Conservation (phyloP, 2,888 invertebrate species). For the Aelia acuminata region DNA sequence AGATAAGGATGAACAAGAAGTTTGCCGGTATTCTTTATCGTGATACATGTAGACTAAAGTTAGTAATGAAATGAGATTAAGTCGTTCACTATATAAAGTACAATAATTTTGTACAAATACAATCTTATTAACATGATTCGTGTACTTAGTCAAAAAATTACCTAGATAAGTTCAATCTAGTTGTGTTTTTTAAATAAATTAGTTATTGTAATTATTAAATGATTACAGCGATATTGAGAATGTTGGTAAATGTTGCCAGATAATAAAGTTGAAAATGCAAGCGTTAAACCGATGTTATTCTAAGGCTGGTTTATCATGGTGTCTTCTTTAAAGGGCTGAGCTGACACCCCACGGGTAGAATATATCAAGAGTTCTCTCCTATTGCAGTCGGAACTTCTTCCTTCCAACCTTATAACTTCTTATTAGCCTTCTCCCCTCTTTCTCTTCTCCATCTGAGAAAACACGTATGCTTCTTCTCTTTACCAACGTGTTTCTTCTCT, state of each 20-base stretch:
- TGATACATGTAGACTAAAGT: no score
- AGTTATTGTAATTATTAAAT: not conserved
- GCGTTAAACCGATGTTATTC: not conserved
- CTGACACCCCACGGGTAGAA: not conserved
- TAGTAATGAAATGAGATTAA: no score
- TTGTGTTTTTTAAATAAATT: no score
- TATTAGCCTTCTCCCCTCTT: not conserved
- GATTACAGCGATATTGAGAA: not conserved
- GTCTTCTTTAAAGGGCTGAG: not conserved
- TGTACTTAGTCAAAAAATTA: no score
- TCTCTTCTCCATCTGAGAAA: not conserved
- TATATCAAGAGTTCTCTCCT: constrained; percentile 27
- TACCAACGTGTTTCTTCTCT: not conserved
- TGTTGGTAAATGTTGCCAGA: not conserved
- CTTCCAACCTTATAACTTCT: not conserved
- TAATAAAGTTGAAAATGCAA: not conserved
- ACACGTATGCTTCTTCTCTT: not conserved
- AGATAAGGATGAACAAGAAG: no score
- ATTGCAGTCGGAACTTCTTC: constrained; percentile 1
- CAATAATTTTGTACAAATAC: no score
- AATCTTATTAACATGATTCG: no score
- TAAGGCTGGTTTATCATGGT: constrained; percentile 21
- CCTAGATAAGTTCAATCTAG: no score
- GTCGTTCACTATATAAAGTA: no score
- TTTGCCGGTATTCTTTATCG: no score